These are phyloP conservation scores for Penaeus japonicus DNA, from an alignment of 1,140 invertebrate genomes.

Conservation along the genomic window DNA sequence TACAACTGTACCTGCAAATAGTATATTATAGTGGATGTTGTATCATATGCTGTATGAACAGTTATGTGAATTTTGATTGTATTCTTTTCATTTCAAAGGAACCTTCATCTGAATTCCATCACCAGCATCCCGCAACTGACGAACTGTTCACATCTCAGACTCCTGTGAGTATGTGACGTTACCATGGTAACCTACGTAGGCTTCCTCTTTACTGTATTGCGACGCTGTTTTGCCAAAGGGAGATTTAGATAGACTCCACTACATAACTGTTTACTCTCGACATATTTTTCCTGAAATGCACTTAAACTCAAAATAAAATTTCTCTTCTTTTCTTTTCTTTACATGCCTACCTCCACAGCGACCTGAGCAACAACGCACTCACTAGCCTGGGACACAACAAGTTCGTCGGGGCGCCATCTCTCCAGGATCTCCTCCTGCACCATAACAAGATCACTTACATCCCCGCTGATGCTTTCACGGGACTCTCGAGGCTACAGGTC, in stretches of 20 bases:
- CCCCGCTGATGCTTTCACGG: constrained; percentile 79
- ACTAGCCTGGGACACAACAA: constrained; percentile 73
- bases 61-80: neutral
- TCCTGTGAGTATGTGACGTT: constrained; percentile 65
- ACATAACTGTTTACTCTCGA: neutral
- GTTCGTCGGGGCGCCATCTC: constrained; percentile 75
- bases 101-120: constrained; percentile 51
- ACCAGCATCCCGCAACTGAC: constrained; percentile 75
- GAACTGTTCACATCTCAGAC: constrained; percentile 67
- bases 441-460: constrained; percentile 82
- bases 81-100: constrained; percentile 29
- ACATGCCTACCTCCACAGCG: constrained; percentile 68
- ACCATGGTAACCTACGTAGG: constrained; percentile 61
- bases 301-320: neutral
- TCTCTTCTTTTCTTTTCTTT: neutral
- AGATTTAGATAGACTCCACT: neutral
- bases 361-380: constrained; percentile 87
- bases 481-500: constrained; percentile 80
- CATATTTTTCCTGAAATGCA: constrained; percentile 18
- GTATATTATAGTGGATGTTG: constrained; percentile 75
- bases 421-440: constrained; percentile 86
- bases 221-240: neutral
- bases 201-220: neutral
- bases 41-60: neutral
- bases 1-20: constrained; percentile 66